These are phyloP conservation scores for Mustelus asterias DNA, from an alignment of 2,113 vertebrate species.

Conservation along the genomic window DNA sequence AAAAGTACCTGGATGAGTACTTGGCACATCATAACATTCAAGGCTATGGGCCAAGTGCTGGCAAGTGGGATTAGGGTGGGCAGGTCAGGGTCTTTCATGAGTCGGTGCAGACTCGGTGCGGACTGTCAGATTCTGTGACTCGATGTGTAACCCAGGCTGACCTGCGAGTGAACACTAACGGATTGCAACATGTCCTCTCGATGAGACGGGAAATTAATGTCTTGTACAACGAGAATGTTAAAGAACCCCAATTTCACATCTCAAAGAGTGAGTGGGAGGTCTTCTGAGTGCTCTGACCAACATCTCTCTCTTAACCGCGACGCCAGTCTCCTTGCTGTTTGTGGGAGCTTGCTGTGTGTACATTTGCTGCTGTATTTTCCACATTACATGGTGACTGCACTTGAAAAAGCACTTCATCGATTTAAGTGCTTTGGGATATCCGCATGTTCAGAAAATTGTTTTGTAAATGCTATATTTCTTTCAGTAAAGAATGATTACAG, in stretches of 20 bases:
- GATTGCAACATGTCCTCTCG: neutral
- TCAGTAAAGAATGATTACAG: neutral
- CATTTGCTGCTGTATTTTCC: neutral
- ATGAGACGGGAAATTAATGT: neutral
- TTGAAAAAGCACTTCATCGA: neutral
- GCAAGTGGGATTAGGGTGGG: too few relatives aligned
- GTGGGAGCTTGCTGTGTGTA: neutral
- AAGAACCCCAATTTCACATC: neutral
- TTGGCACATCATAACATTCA: too few relatives aligned
- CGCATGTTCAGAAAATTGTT: neutral
- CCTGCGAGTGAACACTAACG: neutral
- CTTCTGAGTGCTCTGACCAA: neutral
- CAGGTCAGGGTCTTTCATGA: too few relatives aligned
- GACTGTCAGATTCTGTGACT: neutral
- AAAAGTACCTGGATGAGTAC: too few relatives aligned
- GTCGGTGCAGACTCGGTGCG: too few relatives aligned
- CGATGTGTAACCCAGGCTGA: neutral
- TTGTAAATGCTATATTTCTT: neutral
- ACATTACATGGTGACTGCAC: neutral
- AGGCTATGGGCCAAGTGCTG: too few relatives aligned
- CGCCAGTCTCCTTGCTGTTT: neutral
- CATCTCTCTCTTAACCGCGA: neutral
- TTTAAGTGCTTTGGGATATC: neutral
- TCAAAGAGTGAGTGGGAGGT: neutral
- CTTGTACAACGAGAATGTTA: neutral